Conservation (phyloP, 2,113 vertebrate species). For the Tichodroma muraria region DNA sequence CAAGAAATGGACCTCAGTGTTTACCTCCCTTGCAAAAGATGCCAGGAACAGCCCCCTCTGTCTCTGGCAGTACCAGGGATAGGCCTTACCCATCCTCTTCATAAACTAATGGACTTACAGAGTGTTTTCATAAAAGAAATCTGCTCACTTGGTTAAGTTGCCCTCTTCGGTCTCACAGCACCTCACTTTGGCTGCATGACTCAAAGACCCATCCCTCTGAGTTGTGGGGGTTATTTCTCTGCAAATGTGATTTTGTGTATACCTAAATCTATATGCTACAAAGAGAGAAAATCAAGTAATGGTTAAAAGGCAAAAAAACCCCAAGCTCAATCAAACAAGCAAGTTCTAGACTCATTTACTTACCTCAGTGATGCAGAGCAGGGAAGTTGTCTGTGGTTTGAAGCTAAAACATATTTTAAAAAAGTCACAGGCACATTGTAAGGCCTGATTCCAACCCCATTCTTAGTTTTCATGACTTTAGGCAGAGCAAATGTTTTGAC, state of each 20-base stretch:
- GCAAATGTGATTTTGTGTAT: neutral
- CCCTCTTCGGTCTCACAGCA: neutral
- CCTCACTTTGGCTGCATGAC: neutral
- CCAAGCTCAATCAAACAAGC: neutral
- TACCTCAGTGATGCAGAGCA: neutral
- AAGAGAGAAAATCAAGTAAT: neutral
- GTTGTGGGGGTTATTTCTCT: neutral
- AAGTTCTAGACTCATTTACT: neutral
- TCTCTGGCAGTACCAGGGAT: neutral
- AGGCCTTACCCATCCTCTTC: neutral
- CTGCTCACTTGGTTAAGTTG: neutral
- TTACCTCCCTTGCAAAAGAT: accelerated
- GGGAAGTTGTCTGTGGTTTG: neutral
- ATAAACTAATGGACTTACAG: neutral
- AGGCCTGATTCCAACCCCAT: neutral
- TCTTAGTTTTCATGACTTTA: neutral
- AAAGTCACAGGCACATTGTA: neutral
- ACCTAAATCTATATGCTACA: neutral
- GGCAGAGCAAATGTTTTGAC: neutral
- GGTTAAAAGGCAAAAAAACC: neutral
- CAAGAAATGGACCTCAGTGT: neutral
- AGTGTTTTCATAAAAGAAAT: neutral
- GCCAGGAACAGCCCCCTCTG: neutral
- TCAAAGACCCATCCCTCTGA: accelerated
- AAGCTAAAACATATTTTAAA: neutral